These are phyloP conservation scores for Adelges cooleyi DNA, from an alignment of 1,140 invertebrate species.

Conservation along the genomic window DNA sequence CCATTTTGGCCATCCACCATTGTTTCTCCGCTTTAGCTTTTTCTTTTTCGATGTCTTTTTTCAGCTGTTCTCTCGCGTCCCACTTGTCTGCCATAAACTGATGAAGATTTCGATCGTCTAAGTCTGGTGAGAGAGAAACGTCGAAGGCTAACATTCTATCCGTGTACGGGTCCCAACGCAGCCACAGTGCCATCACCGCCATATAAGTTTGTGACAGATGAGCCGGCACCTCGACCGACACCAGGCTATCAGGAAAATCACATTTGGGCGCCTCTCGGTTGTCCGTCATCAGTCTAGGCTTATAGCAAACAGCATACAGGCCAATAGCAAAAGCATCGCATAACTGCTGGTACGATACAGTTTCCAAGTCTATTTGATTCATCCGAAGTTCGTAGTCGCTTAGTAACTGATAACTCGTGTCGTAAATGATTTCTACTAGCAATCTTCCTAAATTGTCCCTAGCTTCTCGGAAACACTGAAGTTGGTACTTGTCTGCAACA, in stretches of 20 bases:
- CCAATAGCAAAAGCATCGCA: conserved; percentile 41
- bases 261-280: conserved; percentile 43
- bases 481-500: conserved; percentile 32
- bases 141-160: conserved; percentile 33
- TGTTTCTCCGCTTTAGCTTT: background rate
- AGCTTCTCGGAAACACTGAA: conserved; percentile 42
- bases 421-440: conserved; percentile 41
- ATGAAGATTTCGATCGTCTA: conserved; percentile 10
- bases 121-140: conserved; percentile 31
- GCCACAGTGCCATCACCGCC: conserved; percentile 47
- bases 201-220: conserved; percentile 44
- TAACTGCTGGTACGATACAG: conserved; percentile 40
- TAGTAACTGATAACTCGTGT: conserved; percentile 40
- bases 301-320: conserved; percentile 42
- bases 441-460: conserved; percentile 36
- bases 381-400: conserved; percentile 44
- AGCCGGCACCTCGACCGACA: conserved; percentile 46
- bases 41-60: background rate
- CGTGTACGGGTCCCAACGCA: conserved; percentile 49
- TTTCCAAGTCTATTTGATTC: conserved; percentile 41
- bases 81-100: background rate
- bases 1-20: background rate
- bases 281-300: conserved; percentile 35
- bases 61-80: background rate
- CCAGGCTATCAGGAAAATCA: conserved; percentile 44